phyloP scores from a whole-genome alignment of 2,113 vertebrate species.

The Peromyscus polionotus region DNA sequence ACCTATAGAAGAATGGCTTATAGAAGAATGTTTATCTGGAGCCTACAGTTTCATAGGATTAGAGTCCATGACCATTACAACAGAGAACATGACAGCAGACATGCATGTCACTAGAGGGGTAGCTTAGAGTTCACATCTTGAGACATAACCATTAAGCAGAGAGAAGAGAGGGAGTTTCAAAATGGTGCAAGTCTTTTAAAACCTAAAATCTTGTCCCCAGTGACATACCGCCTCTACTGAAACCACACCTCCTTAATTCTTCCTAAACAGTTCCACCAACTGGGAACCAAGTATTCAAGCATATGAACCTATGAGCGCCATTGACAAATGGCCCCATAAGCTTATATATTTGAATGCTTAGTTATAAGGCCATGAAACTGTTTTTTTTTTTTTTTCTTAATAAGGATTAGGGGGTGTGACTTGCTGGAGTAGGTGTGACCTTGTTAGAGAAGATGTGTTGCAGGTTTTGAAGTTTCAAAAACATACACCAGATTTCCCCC shows the following conservation, averaged over 20 bases:
- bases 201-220: not conserved
- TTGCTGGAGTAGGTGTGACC: not conserved
- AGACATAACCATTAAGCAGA: no score
- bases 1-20: not conserved
- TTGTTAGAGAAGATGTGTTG: not conserved
- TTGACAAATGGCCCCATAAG: no score
- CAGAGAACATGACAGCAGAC: not conserved
- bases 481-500: not conserved
- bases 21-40: not conserved
- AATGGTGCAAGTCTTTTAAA: not conserved
- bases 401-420: not conserved
- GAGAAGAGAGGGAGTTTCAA: no score
- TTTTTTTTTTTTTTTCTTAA: no score
- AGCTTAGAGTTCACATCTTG: not conserved
- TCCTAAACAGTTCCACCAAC: not conserved
- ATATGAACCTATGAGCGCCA: not conserved
- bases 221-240: not conserved
- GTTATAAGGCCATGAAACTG: not conserved
- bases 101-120: not conserved
- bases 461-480: not conserved
- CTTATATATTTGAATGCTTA: not conserved
- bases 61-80: not conserved
- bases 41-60: not conserved
- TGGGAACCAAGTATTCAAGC: not conserved
- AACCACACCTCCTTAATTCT: not conserved